A percentile compares a stretch with the other conserved stretches of the same genome.
Evolutionary conservation across 2,797 vertebrate species (phyloP).

Genomic region (Melanotaenia trifasciata): DNA sequence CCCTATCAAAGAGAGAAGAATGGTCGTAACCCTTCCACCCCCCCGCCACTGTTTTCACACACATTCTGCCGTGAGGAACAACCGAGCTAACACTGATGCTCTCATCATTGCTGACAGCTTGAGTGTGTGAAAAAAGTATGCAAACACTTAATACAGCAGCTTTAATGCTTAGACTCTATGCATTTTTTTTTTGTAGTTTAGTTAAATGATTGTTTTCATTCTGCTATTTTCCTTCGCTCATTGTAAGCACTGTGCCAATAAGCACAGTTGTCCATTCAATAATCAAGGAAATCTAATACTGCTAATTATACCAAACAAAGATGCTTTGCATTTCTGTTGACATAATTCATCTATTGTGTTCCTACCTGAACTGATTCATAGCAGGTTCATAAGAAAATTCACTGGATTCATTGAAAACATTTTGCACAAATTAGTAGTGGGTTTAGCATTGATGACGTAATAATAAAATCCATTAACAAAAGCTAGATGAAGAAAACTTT

Average conservation of each 20-base stretch:
- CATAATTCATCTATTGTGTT: too few relatives aligned
- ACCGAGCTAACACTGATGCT: constrained; percentile 37
- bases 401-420: background rate
- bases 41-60: constrained; percentile 44
- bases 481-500: constrained; percentile 7
- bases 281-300: background rate
- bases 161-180: background rate
- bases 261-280: background rate
- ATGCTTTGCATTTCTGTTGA: too few relatives aligned
- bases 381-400: background rate
- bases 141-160: background rate
- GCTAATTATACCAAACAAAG: too few relatives aligned
- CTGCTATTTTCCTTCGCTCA: background rate
- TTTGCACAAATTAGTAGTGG: background rate
- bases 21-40: constrained; percentile 61
- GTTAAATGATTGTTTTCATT: background rate
- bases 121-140: constrained; percentile 14
- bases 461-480: background rate
- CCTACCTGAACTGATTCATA: too few relatives aligned
- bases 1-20: constrained; percentile 78
- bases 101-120: constrained; percentile 22
- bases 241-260: background rate
- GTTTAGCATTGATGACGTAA: background rate
- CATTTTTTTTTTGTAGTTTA: constrained; percentile 5
- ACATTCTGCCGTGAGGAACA: constrained; percentile 55